Base-by-base conservation (phyloP, 2,888 invertebrate species). In the Corbicula japonica region DNA sequence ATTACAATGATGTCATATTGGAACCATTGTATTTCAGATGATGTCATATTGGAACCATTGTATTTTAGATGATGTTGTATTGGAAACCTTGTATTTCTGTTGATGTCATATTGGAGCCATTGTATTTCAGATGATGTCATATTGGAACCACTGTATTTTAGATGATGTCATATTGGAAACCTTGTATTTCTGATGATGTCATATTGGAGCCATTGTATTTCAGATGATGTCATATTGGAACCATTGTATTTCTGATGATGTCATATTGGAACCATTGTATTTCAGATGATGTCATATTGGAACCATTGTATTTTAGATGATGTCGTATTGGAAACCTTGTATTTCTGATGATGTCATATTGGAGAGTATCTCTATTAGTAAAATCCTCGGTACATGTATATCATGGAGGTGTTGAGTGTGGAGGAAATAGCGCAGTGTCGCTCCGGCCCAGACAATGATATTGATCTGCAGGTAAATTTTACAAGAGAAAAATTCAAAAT, bases 391-490 rank as follows among this genome's bases (percentile, higher is more conserved):
- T 34, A 34, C 15, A 50, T 54, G 62, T 54, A 15, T 4, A 76
- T 73, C 60, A 76, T 68, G 35, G 50, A 61, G 23, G 26, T 81
- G 10, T 50, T 77, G 2, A 71, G 66, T 58, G 58, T 75, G 10
- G 81, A 81, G 21, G 81, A 81, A n/a, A 77, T 81, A 8, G 81
- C 69, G 12, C 44, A 52, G 50, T 81, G 58, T 48, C 61, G 81
- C 5, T 70, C 63, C 30, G 81, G 77, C 26, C 75, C 81, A 12
- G 58, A 77, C 21, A 81, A 81, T 72, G 77, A 77, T 32, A 81
- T 81, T 34, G 81, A 81, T 56, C 71, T 81, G 15, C 50, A 81
- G 81, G 81, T 81, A 58, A 41, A 35, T 63, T 46, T 46, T n/a
- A n/a, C n/a, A n/a, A n/a, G n/a, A n/a, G n/a, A 41, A 12, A 41